Evolutionary conservation across 2,888 invertebrate species (phyloP), one percentile per base, ranked within the genome.

Genomic region (Habroteleia sp.): DNA sequence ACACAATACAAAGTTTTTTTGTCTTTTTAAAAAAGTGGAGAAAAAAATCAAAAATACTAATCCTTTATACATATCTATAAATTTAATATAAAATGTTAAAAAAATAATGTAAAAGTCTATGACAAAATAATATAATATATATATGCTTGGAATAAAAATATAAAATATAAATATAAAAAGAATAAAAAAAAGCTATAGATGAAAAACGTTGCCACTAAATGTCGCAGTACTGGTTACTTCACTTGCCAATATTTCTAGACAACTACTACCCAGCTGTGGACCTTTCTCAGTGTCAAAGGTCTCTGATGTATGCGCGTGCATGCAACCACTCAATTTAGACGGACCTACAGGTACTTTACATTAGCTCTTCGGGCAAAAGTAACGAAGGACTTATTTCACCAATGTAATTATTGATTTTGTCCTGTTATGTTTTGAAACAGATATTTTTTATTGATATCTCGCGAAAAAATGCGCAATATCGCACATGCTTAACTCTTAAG

Each of bases 261-360:
- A 68, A 77, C 72, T 75, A 75, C 87, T 87, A 87, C 82, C 85
- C 86, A 88, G 87, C 86, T 86, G 86, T 87, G 88, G 86, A 87
- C 87, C 87, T 88, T 88, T 87, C 84, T 88, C 82, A 82, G 81
- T 82, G 86, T 85, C 87, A 88, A 88, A 88, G 88, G 87, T 86
- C 88, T 88, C 87, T 88, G 83, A 87, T 83, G 78, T 79, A 81
- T 83, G 79, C 82, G 77, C 82, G 73, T 63, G 73, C 82, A 85
- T 84, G 84, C 84, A 84, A 77, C 66, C 75, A 74, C 76, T 77
- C 68, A 44, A 78, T 35, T 79, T 58, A 76, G 69, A 77, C 68
- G 77, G 74, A 48, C 56, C 58, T 71, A 75, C 72, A 74, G 83
- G 77, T 83, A 82, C 83, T 83, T 83, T 80, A 83, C 83, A 80